phyloP scores from a whole-genome alignment of 1,140 invertebrate species.

The Asobara japonica region DNA sequence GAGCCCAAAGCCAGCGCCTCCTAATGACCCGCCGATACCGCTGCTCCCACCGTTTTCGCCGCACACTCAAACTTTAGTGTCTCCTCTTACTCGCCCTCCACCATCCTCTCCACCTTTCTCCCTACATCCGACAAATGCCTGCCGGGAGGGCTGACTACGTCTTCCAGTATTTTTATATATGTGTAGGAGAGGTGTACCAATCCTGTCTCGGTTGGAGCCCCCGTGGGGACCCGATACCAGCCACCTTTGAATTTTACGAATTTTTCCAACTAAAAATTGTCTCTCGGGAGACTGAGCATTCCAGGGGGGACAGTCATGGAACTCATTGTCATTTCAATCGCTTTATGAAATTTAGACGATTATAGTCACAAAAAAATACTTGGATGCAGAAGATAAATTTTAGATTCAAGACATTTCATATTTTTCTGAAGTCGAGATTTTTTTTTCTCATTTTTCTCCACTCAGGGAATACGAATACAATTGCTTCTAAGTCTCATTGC shows the following conservation, averaged over 20 bases:
- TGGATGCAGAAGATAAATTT: no score
- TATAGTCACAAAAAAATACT: no score
- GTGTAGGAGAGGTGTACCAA: not conserved
- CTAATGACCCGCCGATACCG: conserved; percentile 35
- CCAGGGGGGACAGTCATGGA: not conserved
- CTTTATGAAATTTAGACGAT: not conserved
- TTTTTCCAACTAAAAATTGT: conserved; percentile 22
- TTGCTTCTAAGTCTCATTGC: no score
- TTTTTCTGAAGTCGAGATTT: no score
- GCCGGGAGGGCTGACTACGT: not conserved
- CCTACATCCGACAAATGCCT: conserved; percentile 1
- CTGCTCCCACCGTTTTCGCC: conserved; percentile 26
- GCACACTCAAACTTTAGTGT: not conserved
- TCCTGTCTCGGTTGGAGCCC: not conserved
- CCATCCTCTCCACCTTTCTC: not conserved
- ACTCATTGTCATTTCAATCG: conserved; percentile 5
- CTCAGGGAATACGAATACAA: no score
- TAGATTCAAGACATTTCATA: no score
- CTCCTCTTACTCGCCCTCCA: not conserved
- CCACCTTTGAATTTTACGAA: conserved; percentile 1
- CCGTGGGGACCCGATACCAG: conserved; percentile 10
- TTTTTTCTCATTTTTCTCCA: no score
- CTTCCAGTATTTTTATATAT: not conserved
- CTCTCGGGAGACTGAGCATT: conserved; percentile 13
- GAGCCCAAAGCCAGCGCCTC: conserved; percentile 17